Evolutionary conservation across 1,140 invertebrate genomes (phyloP).

Genomic region (Lepidurus couesii): DNA sequence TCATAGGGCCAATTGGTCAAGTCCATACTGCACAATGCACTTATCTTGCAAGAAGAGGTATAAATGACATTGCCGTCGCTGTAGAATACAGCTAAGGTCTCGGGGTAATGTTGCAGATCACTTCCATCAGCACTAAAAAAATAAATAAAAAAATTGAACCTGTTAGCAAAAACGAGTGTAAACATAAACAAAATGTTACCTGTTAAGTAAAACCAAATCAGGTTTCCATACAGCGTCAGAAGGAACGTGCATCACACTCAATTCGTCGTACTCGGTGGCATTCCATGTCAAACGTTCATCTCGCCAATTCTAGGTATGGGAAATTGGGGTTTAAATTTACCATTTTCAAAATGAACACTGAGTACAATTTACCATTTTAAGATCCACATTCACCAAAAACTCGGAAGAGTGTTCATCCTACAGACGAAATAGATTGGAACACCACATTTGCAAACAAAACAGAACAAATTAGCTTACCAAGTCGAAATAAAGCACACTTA

Average conservation of each 20-base stretch:
- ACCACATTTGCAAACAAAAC: background rate
- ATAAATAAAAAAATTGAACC: background rate
- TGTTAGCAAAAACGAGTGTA: background rate
- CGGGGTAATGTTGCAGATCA: background rate
- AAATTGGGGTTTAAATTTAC: constrained; percentile 11
- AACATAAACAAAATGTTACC: constrained; percentile 42
- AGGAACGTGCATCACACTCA: constrained; percentile 51
- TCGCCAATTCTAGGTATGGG: constrained; percentile 53
- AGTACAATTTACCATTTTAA: constrained; percentile 50
- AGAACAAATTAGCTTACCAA: constrained; percentile 25
- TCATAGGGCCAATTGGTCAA: background rate
- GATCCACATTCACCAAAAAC: constrained; percentile 53
- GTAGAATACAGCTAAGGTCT: background rate
- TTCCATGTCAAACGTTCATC: constrained; percentile 62
- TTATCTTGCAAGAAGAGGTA: background rate
- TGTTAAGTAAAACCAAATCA: constrained; percentile 59
- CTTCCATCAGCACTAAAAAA: background rate
- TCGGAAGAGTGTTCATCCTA: constrained; percentile 54
- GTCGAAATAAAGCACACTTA: constrained; percentile 28
- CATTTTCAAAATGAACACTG: background rate
- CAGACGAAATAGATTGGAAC: constrained; percentile 30
- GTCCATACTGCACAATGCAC: background rate
- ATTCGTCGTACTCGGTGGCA: constrained; percentile 53
- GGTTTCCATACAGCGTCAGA: constrained; percentile 63
- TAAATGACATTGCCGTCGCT: background rate